Conservation (phyloP, 2,113 vertebrate genomes). For the Pseudolaguvia tuberculata region DNA sequence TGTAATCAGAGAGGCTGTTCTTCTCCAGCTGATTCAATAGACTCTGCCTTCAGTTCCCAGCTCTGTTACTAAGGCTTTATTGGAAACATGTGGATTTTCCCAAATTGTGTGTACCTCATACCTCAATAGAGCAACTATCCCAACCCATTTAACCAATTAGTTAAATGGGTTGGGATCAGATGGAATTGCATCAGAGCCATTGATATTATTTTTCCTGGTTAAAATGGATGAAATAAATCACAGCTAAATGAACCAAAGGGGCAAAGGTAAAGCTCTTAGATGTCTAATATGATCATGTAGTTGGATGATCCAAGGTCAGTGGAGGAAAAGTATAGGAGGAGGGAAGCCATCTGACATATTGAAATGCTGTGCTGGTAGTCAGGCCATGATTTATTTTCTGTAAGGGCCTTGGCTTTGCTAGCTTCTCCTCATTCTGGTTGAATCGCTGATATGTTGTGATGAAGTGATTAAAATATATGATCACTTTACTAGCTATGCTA, state of each 20-base stretch:
- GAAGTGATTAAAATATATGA: background rate
- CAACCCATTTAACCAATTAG: conserved; percentile 47
- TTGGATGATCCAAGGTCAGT: conserved; percentile 41
- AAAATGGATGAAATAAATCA: conserved; percentile 35
- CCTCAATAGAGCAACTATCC: conserved; percentile 14
- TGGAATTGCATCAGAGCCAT: conserved; percentile 38
- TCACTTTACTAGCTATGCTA: background rate
- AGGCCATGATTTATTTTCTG: conserved; percentile 46
- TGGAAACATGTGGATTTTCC: background rate
- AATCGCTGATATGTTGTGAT: background rate
- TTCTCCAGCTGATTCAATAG: conserved; percentile 4
- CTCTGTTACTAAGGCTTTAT: background rate
- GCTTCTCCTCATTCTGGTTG: conserved; percentile 21
- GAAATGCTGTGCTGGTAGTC: conserved; percentile 45
- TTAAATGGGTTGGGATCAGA: conserved; percentile 54
- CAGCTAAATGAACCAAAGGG: conserved; percentile 28
- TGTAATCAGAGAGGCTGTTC: conserved; percentile 18
- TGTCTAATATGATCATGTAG: conserved; percentile 38
- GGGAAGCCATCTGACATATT: conserved; percentile 49
- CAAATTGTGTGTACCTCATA: background rate
- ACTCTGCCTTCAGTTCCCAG: background rate
- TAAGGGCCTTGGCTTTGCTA: conserved; percentile 36
- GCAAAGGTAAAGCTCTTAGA: conserved; percentile 11
- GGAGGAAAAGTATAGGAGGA: conserved; percentile 33
- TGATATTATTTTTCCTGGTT: conserved; percentile 20